Base-by-base conservation (phyloP, 2,113 vertebrate species). In the Labeo rohita region DNA sequence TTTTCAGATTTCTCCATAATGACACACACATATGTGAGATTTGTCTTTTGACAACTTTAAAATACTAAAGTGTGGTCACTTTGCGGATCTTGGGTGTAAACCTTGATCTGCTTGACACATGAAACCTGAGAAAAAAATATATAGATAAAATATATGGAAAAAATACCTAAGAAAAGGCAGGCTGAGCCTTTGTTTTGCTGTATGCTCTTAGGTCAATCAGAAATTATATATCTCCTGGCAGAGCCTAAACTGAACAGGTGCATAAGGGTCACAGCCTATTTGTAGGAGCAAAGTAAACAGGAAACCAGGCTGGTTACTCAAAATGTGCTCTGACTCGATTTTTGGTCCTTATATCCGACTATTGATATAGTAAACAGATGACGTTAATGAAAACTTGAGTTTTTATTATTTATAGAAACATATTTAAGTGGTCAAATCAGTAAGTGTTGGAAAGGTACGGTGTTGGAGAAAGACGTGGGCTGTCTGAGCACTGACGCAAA, bases 361-460 rank as follows among this genome's bases (percentile, higher is more conserved):
- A 89, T 84, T 81, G 63, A 89, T 92, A 86, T 89, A 93, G 92
- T 91, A 90, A 93, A 93, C 74, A 86, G 87, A 91, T 90, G 56
- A 83, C 59, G 90, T 85, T 89, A 78, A 90, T 89, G 80, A 89
- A 91, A 83, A 16, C 83, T 86, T 82, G 86, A 88, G 89, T 88
- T 75, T 91, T 91, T 87, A 90, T 92, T 92, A 87, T 77, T 3
- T 18, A 43, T 79, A 66, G 88, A 63, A 87, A 75, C 16, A 34
- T 54, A 49, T 49, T 85, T 23, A 50, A 49, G 50, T 65, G 87
- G 61, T 86, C n/a, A 86, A 81, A 59, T 21, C 39, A 72, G 70
- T 13, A 74, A 77, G 81, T 84, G 77, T 76, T 18, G 16, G 65
- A 83, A 72, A 84, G 16, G 50, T 78, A 50, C 43, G 34, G 49